A percentile compares a stretch with the other conserved stretches of the same genome.
These are phyloP conservation scores for Simalia tracyae DNA, from an alignment of 2,797 vertebrate species.

Conservation along the genomic window DNA sequence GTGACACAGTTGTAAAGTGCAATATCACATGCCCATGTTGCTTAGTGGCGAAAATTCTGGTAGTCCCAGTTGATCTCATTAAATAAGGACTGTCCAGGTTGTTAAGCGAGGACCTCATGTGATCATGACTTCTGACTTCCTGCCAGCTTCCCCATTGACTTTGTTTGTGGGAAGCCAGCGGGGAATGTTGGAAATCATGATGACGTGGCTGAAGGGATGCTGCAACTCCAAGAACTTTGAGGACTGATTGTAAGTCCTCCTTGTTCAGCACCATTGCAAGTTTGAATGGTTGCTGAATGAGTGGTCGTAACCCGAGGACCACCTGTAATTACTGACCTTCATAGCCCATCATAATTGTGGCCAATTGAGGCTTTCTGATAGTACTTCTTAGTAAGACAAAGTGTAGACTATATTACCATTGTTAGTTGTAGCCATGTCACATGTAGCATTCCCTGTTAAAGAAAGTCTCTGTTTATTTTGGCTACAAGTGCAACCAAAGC, in stretches of 20 bases:
- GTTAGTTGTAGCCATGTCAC: not conserved
- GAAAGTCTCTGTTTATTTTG: not conserved
- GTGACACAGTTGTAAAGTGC: not conserved
- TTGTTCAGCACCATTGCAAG: not conserved
- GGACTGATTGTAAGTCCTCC: not conserved
- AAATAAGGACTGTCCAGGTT: not conserved
- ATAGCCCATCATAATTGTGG: not conserved
- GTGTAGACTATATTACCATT: not conserved
- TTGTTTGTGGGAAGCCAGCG: not conserved
- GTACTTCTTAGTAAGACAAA: not conserved
- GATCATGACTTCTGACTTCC: not conserved
- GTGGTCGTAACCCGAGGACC: not conserved
- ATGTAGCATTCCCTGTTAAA: not conserved
- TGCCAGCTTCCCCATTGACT: not conserved
- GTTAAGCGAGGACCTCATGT: not conserved
- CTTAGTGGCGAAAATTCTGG: not conserved
- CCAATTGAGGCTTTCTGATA: not conserved
- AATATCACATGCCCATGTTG: not conserved
- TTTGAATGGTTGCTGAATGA: not conserved
- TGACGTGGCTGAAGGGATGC: not conserved
- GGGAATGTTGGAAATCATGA: not conserved
- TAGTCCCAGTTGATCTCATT: not conserved
- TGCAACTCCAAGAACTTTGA: not conserved
- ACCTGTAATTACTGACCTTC: not conserved
- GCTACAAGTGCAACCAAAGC: not conserved